Percentiles rank a stretch among this genome's conserved stretches.
phyloP scores from a whole-genome alignment of 2,888 invertebrate species.

The Choreutis nemorana region DNA sequence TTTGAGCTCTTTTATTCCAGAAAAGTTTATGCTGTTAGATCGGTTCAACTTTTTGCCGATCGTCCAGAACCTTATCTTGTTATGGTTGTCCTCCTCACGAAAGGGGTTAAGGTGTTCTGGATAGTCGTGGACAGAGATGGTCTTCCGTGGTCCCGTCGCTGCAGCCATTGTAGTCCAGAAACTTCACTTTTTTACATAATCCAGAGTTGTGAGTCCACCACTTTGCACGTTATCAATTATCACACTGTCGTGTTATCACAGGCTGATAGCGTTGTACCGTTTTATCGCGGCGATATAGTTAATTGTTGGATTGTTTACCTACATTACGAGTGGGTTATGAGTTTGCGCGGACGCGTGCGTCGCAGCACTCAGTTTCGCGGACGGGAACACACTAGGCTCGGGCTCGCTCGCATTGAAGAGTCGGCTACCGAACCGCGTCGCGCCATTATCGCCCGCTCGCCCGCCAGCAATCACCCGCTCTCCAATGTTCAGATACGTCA shows the following conservation, averaged over 20 bases:
- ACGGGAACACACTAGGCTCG: constrained; percentile 28
- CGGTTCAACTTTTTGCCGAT: constrained; percentile 59
- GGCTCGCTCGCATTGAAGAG: neutral
- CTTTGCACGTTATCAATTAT: constrained; percentile 53
- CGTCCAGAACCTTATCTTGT: constrained; percentile 69
- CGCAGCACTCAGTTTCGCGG: constrained; percentile 39
- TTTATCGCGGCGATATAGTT: constrained; percentile 57
- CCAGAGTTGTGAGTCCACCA: constrained; percentile 44
- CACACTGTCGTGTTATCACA: constrained; percentile 50
- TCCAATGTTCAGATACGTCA: too few species aligned
- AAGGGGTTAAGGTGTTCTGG: constrained; percentile 82
- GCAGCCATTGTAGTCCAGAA: constrained; percentile 39
- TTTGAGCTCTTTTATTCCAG: constrained; percentile 61
- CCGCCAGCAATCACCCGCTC: too few species aligned
- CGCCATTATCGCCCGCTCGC: too few species aligned
- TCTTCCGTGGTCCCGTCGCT: constrained; percentile 52
- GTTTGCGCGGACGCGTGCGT: constrained; percentile 16
- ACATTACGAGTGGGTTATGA: constrained; percentile 9
- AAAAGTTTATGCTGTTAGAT: constrained; percentile 70
- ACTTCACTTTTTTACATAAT: constrained; percentile 54
- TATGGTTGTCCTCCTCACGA: constrained; percentile 72
- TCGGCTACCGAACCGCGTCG: too few species aligned
- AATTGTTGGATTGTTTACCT: constrained; percentile 48
- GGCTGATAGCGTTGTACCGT: constrained; percentile 43
- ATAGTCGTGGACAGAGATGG: constrained; percentile 72